phyloP scores from a whole-genome alignment of 2,888 invertebrate genomes.

The Mimachlamys varia region DNA sequence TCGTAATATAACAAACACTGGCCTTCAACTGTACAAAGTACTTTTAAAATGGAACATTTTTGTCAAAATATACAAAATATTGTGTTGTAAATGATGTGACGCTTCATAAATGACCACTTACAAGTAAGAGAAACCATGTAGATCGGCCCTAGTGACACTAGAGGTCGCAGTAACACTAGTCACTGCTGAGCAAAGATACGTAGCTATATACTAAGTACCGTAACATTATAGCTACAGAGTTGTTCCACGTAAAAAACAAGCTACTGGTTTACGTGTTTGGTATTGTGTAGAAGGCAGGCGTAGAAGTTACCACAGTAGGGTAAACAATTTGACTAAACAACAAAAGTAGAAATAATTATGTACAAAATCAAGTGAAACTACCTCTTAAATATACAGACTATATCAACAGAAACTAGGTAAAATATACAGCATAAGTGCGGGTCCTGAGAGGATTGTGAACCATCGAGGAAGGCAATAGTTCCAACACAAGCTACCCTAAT shows the following conservation, averaged over 20 bases:
- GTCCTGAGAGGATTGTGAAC: not conserved
- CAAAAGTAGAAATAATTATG: conserved; percentile 12
- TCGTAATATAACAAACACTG: conserved; percentile 1
- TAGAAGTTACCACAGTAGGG: not conserved
- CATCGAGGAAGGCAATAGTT: not conserved
- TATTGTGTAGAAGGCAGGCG: not conserved
- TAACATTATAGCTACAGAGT: not conserved
- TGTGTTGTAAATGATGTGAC: not conserved
- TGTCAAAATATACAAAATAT: not conserved
- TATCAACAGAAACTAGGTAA: conserved; percentile 15
- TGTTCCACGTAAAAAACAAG: not conserved
- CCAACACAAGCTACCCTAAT: not conserved
- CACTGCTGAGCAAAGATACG: no score
- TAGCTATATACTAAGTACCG: not conserved
- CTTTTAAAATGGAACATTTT: not conserved
- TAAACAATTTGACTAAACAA: not conserved
- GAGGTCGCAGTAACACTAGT: not conserved
- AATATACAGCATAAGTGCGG: conserved; percentile 17
- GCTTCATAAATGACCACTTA: not conserved
- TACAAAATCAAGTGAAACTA: not conserved
- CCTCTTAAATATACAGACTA: conserved; percentile 31
- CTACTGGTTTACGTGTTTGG: not conserved
- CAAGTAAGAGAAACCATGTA: not conserved
- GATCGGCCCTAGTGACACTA: not conserved
- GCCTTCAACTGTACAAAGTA: not conserved